Percentiles rank a stretch among this genome's conserved stretches.
These are phyloP conservation scores for Holothuria leucospilota DNA, from an alignment of 53 echinoderm and acorn worm species.

Conservation along the genomic window DNA sequence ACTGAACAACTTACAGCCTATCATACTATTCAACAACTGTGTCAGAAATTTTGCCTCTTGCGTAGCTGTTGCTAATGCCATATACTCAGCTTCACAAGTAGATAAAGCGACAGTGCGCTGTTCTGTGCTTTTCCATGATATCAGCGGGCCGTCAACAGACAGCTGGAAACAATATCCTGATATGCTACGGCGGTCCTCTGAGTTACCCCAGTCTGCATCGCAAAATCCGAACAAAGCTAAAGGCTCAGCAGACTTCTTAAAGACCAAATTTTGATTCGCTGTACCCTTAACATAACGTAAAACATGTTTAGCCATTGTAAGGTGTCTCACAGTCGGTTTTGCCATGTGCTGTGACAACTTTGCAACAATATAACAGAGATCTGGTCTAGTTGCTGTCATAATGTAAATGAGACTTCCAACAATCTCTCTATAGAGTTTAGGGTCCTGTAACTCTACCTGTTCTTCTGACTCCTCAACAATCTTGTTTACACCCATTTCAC, in stretches of 20 bases:
- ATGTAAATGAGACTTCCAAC: too few relatives aligned
- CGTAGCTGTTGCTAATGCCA: constrained; percentile 48
- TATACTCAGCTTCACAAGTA: constrained; percentile 42
- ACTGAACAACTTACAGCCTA: too few relatives aligned
- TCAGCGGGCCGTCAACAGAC: constrained; percentile 33
- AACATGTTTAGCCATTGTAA: too few relatives aligned
- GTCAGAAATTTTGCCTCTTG: constrained; percentile 53
- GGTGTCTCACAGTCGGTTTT: too few relatives aligned
- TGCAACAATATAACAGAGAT: too few relatives aligned
- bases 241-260: too few relatives aligned
- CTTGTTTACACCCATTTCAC: too few relatives aligned
- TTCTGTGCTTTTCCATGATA: constrained; percentile 58
- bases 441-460: neutral
- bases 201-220: constrained; percentile 14
- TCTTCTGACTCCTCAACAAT: constrained; percentile 11
- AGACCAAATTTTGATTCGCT: too few relatives aligned
- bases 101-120: constrained; percentile 57
- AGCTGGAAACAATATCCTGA: constrained; percentile 56
- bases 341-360: too few relatives aligned
- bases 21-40: constrained; percentile 34
- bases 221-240: neutral
- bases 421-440: too few relatives aligned
- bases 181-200: constrained; percentile 42
- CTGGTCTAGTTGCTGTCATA: too few relatives aligned
- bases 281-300: too few relatives aligned